phyloP scores from a whole-genome alignment of 2,113 vertebrate species.

The Galeopterus variegatus region DNA sequence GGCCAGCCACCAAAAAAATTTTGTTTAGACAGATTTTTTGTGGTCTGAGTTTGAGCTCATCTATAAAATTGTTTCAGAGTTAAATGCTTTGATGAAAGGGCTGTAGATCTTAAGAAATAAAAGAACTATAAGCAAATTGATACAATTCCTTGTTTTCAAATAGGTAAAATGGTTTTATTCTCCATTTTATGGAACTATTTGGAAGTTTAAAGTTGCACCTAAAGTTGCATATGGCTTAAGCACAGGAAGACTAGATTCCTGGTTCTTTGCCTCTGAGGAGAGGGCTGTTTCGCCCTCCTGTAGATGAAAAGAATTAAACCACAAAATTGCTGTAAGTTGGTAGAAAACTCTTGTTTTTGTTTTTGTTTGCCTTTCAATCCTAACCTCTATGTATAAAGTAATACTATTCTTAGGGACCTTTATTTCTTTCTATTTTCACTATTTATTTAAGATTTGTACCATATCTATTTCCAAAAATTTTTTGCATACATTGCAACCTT shows the following conservation, averaged over 20 bases:
- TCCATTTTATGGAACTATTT: neutral
- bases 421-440: neutral
- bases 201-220: neutral
- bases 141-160: conserved; percentile 18
- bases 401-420: neutral
- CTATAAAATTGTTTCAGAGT: neutral
- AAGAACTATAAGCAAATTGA: neutral
- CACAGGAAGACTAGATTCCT: neutral
- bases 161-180: neutral
- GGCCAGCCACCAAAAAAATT: too few species aligned
- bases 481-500: neutral
- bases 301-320: conserved; percentile 20
- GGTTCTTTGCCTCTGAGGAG: neutral
- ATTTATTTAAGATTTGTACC: conserved; percentile 25
- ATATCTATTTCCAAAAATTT: neutral
- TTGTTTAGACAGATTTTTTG: conserved; percentile 55
- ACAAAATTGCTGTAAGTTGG: neutral
- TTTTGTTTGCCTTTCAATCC: neutral
- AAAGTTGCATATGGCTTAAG: neutral
- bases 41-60: conserved; percentile 64
- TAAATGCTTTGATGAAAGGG: conserved; percentile 41
- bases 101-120: conserved; percentile 51
- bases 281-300: neutral
- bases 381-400: conserved; percentile 17
- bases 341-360: neutral